Conservation (phyloP, 2,888 invertebrate species). For the Aporophyla nigra region DNA sequence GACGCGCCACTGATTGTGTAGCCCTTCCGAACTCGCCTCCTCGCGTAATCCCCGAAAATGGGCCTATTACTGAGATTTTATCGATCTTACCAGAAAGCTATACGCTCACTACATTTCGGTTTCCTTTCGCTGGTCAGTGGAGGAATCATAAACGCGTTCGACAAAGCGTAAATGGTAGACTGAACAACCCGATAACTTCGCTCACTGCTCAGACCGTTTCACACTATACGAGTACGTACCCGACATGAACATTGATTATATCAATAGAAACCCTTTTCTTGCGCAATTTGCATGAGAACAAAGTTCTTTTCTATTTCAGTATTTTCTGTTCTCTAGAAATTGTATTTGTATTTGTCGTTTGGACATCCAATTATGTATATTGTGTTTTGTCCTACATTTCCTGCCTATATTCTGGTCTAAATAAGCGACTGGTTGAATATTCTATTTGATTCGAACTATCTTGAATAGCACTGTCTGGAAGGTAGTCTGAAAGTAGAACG, state of each 20-base stretch:
- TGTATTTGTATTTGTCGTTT: conserved; percentile 23
- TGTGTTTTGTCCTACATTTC: conserved; percentile 17
- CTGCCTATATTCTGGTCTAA: conserved; percentile 8
- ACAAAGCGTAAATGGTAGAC: conserved; percentile 72
- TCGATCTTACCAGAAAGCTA: conserved; percentile 64
- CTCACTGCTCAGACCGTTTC: conserved; percentile 53
- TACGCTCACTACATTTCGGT: conserved; percentile 61
- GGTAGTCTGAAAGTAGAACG: conserved; percentile 35
- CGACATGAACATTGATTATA: conserved; percentile 55
- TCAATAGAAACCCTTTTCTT: conserved; percentile 57
- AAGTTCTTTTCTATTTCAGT: conserved; percentile 23
- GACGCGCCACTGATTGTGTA: conserved; percentile 60
- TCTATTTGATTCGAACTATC: conserved; percentile 27
- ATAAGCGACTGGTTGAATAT: conserved; percentile 10
- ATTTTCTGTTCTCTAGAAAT: conserved; percentile 17
- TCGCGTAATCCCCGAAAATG: conserved; percentile 67
- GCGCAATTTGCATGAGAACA: conserved; percentile 39
- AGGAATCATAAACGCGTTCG: conserved; percentile 70
- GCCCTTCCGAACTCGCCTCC: conserved; percentile 65
- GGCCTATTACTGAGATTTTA: conserved; percentile 67
- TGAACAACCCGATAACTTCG: conserved; percentile 74
- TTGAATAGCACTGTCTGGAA: conserved; percentile 26
- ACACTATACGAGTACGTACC: conserved; percentile 33
- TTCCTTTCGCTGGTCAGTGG: conserved; percentile 72
- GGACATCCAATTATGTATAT: conserved; percentile 22